Evolutionary conservation across 1,140 invertebrate genomes (phyloP).

Genomic region (Macrostomum lignano): DNA sequence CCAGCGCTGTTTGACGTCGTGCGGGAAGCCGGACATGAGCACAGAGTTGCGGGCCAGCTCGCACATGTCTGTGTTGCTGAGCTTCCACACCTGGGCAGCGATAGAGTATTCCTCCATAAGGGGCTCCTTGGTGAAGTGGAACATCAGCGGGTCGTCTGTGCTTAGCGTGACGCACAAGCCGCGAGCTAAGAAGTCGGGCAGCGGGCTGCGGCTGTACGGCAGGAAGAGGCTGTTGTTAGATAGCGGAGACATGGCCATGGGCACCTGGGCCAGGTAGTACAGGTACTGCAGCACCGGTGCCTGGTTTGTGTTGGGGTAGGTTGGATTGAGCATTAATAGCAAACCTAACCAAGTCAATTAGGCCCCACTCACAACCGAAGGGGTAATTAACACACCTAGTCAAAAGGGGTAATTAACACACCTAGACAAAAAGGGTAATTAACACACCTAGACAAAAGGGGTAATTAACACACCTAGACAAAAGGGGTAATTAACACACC

Average conservation of each 20-base stretch:
- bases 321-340: too few species aligned
- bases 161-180: constrained; percentile 74
- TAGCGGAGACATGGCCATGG: constrained; percentile 92
- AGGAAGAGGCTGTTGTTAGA: constrained; percentile 95
- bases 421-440: too few species aligned
- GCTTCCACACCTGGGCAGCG: constrained; percentile 90
- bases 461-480: too few species aligned
- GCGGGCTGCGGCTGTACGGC: constrained; percentile 88
- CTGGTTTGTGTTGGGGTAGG: too few species aligned
- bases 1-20: constrained; percentile 92
- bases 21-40: constrained; percentile 81
- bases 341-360: too few species aligned
- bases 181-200: constrained; percentile 77
- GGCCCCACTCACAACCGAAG: too few species aligned
- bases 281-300: constrained; percentile 88
- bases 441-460: too few species aligned
- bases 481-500: too few species aligned
- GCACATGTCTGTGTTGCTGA: constrained; percentile 93
- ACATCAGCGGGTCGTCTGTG: too few species aligned
- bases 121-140: constrained; percentile 95
- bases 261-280: constrained; percentile 86
- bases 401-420: too few species aligned
- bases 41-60: constrained; percentile 85
- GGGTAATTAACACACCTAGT: too few species aligned
- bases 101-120: constrained; percentile 99